Conservation (phyloP, 2,888 invertebrate species). For the Limnephilus rhombicus region DNA sequence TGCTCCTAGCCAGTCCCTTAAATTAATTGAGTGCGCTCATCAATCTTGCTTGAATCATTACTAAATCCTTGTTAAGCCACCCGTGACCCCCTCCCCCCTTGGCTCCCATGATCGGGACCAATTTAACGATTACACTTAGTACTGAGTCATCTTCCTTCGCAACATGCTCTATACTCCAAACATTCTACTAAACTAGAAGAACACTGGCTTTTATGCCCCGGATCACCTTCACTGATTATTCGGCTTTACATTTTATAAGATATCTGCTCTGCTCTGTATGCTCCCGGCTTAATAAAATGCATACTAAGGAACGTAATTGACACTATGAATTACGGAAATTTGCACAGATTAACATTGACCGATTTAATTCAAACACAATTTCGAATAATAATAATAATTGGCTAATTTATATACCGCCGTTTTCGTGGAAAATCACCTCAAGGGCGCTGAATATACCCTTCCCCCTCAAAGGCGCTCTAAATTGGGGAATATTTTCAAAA, state of each 20-base stretch:
- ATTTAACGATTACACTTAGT: slow-evolving; percentile 54
- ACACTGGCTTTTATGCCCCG: background rate
- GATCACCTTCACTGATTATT: background rate
- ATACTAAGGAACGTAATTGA: background rate
- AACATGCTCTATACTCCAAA: background rate
- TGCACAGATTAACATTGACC: background rate
- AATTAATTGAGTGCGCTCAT: slow-evolving; percentile 60
- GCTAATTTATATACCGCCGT: too few species aligned
- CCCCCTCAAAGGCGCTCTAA: too few species aligned
- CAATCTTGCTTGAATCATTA: slow-evolving; percentile 61
- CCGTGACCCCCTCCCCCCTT: slow-evolving; percentile 46
- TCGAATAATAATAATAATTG: too few species aligned
- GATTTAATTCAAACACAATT: background rate
- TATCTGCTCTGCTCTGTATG: background rate
- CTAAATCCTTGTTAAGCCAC: slow-evolving; percentile 61
- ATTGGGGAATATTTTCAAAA: too few species aligned
- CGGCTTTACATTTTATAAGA: background rate
- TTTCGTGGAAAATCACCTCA: too few species aligned
- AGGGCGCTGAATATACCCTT: too few species aligned
- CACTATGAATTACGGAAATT: too few species aligned
- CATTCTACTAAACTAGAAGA: background rate
- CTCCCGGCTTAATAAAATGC: background rate
- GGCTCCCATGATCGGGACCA: slow-evolving; percentile 43
- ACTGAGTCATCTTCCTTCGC: slow-evolving; percentile 33
- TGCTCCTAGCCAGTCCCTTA: slow-evolving; percentile 47